A percentile compares a stretch with the other conserved stretches of the same genome.
These are phyloP conservation scores for Mechanitis mazaeus DNA, from an alignment of 2,888 invertebrate genomes.

Conservation along the genomic window DNA sequence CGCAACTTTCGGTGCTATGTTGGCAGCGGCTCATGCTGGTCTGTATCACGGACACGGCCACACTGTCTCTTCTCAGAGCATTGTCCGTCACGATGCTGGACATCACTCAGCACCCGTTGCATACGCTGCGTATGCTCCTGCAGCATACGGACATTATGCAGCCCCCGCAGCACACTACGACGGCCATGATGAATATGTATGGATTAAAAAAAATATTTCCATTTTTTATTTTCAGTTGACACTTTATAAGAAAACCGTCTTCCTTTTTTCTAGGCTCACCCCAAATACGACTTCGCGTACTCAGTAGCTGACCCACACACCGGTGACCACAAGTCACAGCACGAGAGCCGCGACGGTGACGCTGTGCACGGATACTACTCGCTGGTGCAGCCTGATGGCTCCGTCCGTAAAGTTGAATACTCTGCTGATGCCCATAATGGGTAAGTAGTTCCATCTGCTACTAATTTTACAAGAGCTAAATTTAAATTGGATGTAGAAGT, in stretches of 20 bases:
- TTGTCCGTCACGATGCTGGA: slow-evolving; percentile 44
- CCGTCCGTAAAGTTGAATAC: slow-evolving; percentile 72
- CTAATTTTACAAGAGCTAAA: neutral
- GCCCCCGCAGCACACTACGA: slow-evolving; percentile 39
- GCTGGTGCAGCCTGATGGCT: slow-evolving; percentile 69
- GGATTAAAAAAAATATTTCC: slow-evolving; percentile 11
- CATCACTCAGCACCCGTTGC: slow-evolving; percentile 29
- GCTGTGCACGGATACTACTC: slow-evolving; percentile 78
- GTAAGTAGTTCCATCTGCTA: slow-evolving; percentile 32
- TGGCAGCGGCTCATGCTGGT: slow-evolving; percentile 58
- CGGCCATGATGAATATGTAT: slow-evolving; percentile 39
- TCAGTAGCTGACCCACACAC: slow-evolving; percentile 75
- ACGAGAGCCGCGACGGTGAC: slow-evolving; percentile 72
- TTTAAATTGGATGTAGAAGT: neutral
- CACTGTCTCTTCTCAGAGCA: slow-evolving; percentile 50
- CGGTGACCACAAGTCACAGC: slow-evolving; percentile 75
- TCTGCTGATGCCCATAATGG: slow-evolving; percentile 62
- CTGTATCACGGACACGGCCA: slow-evolving; percentile 39
- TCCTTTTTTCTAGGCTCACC: slow-evolving; percentile 45
- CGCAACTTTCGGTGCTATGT: slow-evolving; percentile 38
- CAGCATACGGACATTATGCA: slow-evolving; percentile 35
- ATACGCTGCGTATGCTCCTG: slow-evolving; percentile 36
- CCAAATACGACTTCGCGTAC: slow-evolving; percentile 68
- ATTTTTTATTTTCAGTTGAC: too few relatives aligned
- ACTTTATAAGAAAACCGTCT: too few relatives aligned